Base-by-base conservation (phyloP, 2,797 vertebrate species). In the Oceanodroma leucorhoa region DNA sequence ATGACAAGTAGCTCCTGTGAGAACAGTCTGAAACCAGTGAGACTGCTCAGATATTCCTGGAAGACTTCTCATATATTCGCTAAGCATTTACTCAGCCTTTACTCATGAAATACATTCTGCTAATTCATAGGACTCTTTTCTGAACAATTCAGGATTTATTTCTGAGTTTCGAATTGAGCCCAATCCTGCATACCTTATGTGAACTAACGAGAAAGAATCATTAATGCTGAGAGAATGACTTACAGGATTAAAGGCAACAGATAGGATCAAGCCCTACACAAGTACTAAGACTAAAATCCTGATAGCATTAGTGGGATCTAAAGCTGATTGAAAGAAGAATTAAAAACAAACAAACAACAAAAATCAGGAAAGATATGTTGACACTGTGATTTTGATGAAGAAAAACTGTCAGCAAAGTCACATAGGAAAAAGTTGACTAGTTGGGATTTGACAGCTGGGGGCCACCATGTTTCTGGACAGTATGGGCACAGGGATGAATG, bases 1-100 rank as follows among this genome's bases (percentile, higher is more conserved):
- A 85, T 85, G 89, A 96, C 82, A 89, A 94, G 92, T 87, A 65
- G 89, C 76, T 93, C 95, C 92, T 96, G 54, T 75, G 95, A 96
- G 95, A 94, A 91, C 61, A 89, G 79, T 67, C 75, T 92, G 83
- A 95, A 95, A 84, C 55, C 45, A 66, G 45, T 84, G 84, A 79
- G 78, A 61, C 55, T 57, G 50, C 30, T 85, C 67, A 75, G 57
- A 75, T 89, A 93, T 83, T 91, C 88, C 78, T 84, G 24, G 41
- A 87, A 85, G 67, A 71, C 29, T 94, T 83, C 60, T 79, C 55
- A 12, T 76, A 40, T 70, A 60, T 62, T 83, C 60, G 22, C 40
- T 82, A 91, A 87, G 20, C 51, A 69, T 94, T 95, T 95, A 90
- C 66, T 91, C 40, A 58, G 40, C 45, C 8, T 91, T 93, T 92